Conservation (phyloP, 2,797 vertebrate genomes). For the Peromyscus aztecus region DNA sequence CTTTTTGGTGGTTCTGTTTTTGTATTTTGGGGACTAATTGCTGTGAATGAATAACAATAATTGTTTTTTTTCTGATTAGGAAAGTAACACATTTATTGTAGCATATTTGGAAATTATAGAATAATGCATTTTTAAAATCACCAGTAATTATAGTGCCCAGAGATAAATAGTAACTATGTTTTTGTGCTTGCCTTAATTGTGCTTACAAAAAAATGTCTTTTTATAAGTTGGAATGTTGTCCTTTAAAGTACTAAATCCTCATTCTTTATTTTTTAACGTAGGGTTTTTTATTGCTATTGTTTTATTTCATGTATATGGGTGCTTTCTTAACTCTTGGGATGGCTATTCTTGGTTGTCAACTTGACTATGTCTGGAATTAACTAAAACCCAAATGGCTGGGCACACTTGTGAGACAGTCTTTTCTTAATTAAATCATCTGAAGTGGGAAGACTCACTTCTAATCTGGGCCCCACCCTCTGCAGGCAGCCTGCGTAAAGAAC, state of each 20-base stretch:
- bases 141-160: not conserved
- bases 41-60: not conserved
- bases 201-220: not conserved
- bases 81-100: constrained; percentile 8
- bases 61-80: not conserved
- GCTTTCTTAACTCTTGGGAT: not conserved
- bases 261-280: not conserved
- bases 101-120: constrained; percentile 24
- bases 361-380: not conserved
- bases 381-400: not conserved
- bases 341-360: not conserved
- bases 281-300: not conserved
- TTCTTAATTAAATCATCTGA: not conserved
- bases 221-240: constrained; percentile 9
- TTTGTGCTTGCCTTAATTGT: constrained; percentile 29
- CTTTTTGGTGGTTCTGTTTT: not conserved
- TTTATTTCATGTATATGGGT: not conserved
- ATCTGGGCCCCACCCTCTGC: too few species aligned
- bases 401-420: not conserved
- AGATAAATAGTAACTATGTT: constrained; percentile 9
- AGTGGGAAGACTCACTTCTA: not conserved
- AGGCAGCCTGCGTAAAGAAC: too few species aligned
- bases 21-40: constrained; percentile 10
- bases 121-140: not conserved
- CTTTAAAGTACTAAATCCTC: not conserved